Percentiles rank a stretch among this genome's conserved stretches.
Evolutionary conservation across 2,888 invertebrate species (phyloP).

Genomic region (Agrypnus murinus): DNA sequence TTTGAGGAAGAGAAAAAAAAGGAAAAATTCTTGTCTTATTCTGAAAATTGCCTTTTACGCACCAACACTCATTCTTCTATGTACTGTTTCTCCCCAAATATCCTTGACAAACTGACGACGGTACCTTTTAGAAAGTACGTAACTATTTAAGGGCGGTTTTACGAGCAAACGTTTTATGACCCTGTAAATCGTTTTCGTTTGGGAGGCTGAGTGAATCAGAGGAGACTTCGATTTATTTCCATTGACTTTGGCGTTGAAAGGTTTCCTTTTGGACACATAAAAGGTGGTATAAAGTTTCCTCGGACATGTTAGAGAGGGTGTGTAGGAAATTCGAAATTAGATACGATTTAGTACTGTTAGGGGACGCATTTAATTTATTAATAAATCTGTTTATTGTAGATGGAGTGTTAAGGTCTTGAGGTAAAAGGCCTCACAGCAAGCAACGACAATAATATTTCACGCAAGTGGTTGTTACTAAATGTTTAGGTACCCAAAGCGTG

Average conservation of each 20-base stretch:
- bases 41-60: slow-evolving; percentile 7
- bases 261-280: slow-evolving; percentile 39
- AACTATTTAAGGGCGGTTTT: slow-evolving; percentile 52
- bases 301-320: slow-evolving; percentile 27
- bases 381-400: no score
- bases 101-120: slow-evolving; percentile 46
- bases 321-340: slow-evolving; percentile 14
- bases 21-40: no score
- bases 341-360: no score
- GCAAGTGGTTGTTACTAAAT: slow-evolving; percentile 2
- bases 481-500: slow-evolving; percentile 29
- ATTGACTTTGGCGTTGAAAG: slow-evolving; percentile 47
- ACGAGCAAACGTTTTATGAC: slow-evolving; percentile 55
- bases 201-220: slow-evolving; percentile 53
- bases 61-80: neutral
- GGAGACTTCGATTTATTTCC: slow-evolving; percentile 51
- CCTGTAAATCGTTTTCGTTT: slow-evolving; percentile 54
- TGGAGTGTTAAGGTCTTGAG: no score
- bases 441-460: no score
- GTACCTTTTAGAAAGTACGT: slow-evolving; percentile 41
- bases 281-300: slow-evolving; percentile 26
- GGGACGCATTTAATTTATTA: no score
- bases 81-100: slow-evolving; percentile 39
- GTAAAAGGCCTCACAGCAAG: no score
- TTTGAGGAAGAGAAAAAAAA: no score